Percentiles rank a stretch among this genome's conserved stretches.
These are phyloP conservation scores for Haemorhous mexicanus DNA, from an alignment of 2,113 vertebrate genomes.

Conservation along the genomic window DNA sequence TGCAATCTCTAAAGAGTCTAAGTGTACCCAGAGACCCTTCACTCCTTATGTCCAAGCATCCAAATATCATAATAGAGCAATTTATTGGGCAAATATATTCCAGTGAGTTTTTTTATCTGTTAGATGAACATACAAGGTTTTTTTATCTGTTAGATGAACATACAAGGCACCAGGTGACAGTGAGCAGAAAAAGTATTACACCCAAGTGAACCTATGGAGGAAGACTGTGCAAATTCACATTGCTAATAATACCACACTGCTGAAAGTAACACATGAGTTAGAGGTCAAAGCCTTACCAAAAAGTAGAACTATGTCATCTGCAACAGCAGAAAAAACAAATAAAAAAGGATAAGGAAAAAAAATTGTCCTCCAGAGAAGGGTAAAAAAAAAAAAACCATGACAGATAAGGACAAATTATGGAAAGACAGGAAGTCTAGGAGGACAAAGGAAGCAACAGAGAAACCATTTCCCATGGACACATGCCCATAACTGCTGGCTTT, in stretches of 20 bases:
- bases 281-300: background rate
- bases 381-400: accelerated
- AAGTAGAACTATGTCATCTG: background rate
- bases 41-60: background rate
- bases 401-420: background rate
- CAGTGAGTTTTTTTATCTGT: background rate
- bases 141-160: background rate
- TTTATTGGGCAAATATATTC: background rate
- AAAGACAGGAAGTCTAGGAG: background rate
- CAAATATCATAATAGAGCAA: background rate
- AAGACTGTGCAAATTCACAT: background rate
- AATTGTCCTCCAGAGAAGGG: background rate
- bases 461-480: background rate
- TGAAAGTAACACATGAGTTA: background rate
- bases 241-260: background rate
- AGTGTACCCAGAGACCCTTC: background rate
- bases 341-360: background rate
- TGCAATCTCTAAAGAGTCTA: background rate
- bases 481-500: background rate
- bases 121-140: background rate
- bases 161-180: background rate
- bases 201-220: background rate
- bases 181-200: background rate
- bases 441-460: background rate
- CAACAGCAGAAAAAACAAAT: background rate